Conservation (phyloP, 2,888 invertebrate species). For the Trichopoda pennipes region DNA sequence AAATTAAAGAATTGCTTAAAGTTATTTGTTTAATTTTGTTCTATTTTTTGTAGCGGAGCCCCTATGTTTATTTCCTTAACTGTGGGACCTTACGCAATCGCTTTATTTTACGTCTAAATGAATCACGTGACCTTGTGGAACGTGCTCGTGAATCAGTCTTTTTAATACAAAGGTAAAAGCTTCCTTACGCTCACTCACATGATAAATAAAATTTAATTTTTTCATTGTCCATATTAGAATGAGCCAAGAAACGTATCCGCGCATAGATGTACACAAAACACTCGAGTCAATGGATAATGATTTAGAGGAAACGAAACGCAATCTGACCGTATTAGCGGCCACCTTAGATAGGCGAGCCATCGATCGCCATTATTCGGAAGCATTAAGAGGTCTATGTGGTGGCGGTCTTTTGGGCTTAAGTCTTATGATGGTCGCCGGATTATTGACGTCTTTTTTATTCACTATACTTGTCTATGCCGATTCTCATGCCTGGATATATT, state of each 20-base stretch:
- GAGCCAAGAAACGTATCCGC: slow-evolving; percentile 80
- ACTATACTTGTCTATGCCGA: slow-evolving; percentile 96
- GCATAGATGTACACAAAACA: slow-evolving; percentile 78
- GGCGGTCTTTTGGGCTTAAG: slow-evolving; percentile 90
- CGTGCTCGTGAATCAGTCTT: slow-evolving; percentile 80
- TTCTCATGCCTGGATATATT: slow-evolving; percentile 98
- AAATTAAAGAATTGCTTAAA: no score
- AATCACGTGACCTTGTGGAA: slow-evolving; percentile 80
- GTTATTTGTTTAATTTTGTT: neutral
- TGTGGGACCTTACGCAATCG: slow-evolving; percentile 81
- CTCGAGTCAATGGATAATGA: slow-evolving; percentile 79
- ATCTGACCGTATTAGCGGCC: slow-evolving; percentile 82
- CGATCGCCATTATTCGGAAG: slow-evolving; percentile 90
- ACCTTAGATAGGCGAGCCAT: slow-evolving; percentile 91
- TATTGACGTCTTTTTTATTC: slow-evolving; percentile 92
- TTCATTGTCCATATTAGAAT: slow-evolving; percentile 73
- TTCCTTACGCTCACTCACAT: neutral
- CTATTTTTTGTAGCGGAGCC: slow-evolving; percentile 75
- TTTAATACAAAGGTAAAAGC: slow-evolving; percentile 76
- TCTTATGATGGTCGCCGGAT: slow-evolving; percentile 93
- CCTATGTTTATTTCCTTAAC: slow-evolving; percentile 80
- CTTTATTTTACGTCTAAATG: slow-evolving; percentile 80
- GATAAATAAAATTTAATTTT: neutral
- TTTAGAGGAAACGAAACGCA: slow-evolving; percentile 79
- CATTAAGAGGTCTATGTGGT: slow-evolving; percentile 90